Evolutionary conservation across 2,797 vertebrate genomes (phyloP).

Genomic region (Ceyx erithaca): DNA sequence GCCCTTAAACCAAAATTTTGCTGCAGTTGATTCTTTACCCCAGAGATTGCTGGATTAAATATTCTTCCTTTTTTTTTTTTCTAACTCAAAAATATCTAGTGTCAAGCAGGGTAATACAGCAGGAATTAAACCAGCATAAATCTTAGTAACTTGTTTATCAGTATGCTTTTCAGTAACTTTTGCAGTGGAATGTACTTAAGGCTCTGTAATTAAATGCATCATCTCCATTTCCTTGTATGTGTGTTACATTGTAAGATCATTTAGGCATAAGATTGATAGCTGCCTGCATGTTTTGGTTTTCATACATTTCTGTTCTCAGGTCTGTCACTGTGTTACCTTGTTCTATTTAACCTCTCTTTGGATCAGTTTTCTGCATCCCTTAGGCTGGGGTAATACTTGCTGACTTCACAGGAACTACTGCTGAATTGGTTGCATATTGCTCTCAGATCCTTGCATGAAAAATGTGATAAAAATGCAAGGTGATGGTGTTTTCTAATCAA

Average conservation of each 20-base stretch:
- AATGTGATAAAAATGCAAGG: slow-evolving; percentile 27
- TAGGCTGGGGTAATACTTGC: background rate
- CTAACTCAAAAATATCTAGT: background rate
- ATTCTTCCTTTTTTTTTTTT: background rate
- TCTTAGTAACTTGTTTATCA: slow-evolving; percentile 17
- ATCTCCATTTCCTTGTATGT: background rate
- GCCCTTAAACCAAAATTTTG: background rate
- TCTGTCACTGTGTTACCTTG: slow-evolving; percentile 10
- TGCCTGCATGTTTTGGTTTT: background rate
- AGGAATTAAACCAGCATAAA: background rate
- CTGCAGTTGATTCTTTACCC: slow-evolving; percentile 21
- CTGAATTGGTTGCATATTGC: background rate
- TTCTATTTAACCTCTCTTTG: background rate
- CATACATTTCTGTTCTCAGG: background rate
- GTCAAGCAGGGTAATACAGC: background rate
- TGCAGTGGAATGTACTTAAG: background rate
- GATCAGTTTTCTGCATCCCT: background rate
- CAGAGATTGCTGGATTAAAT: slow-evolving; percentile 26
- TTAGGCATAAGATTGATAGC: background rate
- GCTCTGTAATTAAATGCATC: background rate
- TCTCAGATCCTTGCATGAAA: background rate
- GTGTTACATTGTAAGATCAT: background rate
- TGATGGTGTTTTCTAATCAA: slow-evolving; percentile 3
- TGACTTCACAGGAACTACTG: slow-evolving; percentile 33
- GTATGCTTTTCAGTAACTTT: background rate